phyloP scores from a whole-genome alignment of 2,113 vertebrate species.

The Mesoclemmys tuberculata region DNA sequence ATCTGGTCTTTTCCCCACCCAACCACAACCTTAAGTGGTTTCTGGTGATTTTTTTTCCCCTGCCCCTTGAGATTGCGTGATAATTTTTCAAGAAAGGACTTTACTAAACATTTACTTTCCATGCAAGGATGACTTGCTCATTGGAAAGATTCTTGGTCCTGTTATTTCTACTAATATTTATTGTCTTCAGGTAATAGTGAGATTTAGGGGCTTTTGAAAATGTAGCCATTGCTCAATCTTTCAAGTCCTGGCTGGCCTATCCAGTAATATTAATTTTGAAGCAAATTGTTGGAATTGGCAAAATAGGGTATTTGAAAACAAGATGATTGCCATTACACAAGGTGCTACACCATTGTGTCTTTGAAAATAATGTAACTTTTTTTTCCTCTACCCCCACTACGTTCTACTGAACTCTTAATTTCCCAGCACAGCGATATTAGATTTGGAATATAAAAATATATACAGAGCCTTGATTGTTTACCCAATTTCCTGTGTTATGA shows the following conservation, averaged over 20 bases:
- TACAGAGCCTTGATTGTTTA: not conserved
- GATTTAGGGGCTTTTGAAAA: not conserved
- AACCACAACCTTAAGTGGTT: not conserved
- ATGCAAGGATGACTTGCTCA: not conserved
- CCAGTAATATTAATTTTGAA: not conserved
- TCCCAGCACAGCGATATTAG: not conserved
- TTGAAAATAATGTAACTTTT: not conserved
- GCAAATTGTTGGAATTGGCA: not conserved
- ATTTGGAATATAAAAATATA: not conserved
- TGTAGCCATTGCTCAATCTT: not conserved
- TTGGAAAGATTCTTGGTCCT: not conserved
- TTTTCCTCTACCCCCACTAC: not conserved
- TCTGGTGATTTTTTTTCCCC: too few species aligned
- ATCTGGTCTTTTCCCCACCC: not conserved
- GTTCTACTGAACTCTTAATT: not conserved
- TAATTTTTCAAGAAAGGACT: not conserved
- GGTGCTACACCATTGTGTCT: not conserved
- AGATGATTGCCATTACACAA: not conserved
- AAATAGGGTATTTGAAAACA: not conserved
- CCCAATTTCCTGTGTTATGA: not conserved
- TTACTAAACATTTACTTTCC: conserved; percentile 10
- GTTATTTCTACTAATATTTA: not conserved
- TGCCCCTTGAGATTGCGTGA: not conserved
- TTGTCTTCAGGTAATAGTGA: not conserved
- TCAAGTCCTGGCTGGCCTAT: not conserved